Percentiles rank a stretch among this genome's conserved stretches.
These are phyloP conservation scores for Pseudochaenichthys georgianus DNA, from an alignment of 2,797 vertebrate species.

Conservation along the genomic window DNA sequence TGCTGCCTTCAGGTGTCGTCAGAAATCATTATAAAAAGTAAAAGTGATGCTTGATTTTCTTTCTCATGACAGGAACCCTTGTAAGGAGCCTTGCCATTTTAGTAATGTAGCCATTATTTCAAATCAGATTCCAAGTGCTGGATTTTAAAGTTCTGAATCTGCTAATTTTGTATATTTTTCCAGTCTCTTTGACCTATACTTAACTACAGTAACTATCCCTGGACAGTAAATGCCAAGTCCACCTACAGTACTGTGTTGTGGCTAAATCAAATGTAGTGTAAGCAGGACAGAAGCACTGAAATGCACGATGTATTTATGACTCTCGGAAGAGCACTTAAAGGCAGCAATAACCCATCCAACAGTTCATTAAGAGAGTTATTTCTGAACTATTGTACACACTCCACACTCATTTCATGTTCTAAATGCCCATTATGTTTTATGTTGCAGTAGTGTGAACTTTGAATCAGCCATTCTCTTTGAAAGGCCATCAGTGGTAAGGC, in stretches of 20 bases:
- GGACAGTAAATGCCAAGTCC: neutral
- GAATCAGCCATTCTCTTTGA: neutral
- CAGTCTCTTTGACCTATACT: neutral
- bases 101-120: neutral
- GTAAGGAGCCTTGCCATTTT: no score
- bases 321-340: neutral
- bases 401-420: neutral
- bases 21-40: neutral
- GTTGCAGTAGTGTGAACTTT: neutral
- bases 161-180: neutral
- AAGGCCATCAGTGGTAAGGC: neutral
- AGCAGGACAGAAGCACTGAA: neutral
- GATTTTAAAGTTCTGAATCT: neutral
- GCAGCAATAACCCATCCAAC: neutral
- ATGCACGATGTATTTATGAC: neutral
- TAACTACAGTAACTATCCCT: neutral
- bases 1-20: constrained; percentile 4
- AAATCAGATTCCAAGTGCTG: neutral
- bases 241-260: neutral
- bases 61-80: neutral
- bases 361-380: neutral
- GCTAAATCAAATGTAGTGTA: neutral
- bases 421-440: constrained; percentile 3
- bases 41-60: neutral
- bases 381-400: neutral